Evolutionary conservation across 2,113 vertebrate species (phyloP), one percentile per base, ranked within the genome.

Genomic region (Anser cygnoides): DNA sequence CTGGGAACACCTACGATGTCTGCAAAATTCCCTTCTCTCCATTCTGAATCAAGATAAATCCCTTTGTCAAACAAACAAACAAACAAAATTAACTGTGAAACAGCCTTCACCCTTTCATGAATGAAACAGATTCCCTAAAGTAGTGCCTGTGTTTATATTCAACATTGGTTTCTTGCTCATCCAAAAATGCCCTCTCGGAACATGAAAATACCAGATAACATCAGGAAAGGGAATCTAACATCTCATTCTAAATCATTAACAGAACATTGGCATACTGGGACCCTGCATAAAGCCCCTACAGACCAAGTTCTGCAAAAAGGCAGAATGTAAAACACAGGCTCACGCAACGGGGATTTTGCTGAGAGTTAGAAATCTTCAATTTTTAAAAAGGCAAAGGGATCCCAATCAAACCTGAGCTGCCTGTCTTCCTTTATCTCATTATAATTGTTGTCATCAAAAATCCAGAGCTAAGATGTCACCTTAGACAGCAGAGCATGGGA

Each of bases 301-400:
- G 1, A 55, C 54, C 71, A 41, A 63, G 13, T 6, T 50, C 66
- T 68, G 13, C 67, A 80, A 87, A 82, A n/a, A 46, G 49, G 29
- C 87, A 94, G 70, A 55, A 89, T 80, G 79, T 79, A 96, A 87
- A 94, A 75, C 80, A 62, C 1, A 43, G 46, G 58, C 91, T 95
- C 94, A 68, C 2, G 17, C n/a, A 55, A 49, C 19, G 55, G 28
- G 52, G 62, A 74, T 71, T 95, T 86, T 91, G 80, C 84, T 89
- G 63, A 91, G 73, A 94, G n/a, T 87, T 79, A 84, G 54, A 66
- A 90, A 77, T 23, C 71, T 96, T 85, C 73, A 17, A 43, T 93
- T 92, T 95, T 94, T 92, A 76, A 94, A 95, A 80, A 90, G 75
- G 39, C 76, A 81, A 41, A 81, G 28, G 28, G 35, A 71, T 84